A percentile compares a stretch with the other conserved stretches of the same genome.
Evolutionary conservation across 2,888 invertebrate genomes (phyloP).

Genomic region (Synanthedon myopaeformis): DNA sequence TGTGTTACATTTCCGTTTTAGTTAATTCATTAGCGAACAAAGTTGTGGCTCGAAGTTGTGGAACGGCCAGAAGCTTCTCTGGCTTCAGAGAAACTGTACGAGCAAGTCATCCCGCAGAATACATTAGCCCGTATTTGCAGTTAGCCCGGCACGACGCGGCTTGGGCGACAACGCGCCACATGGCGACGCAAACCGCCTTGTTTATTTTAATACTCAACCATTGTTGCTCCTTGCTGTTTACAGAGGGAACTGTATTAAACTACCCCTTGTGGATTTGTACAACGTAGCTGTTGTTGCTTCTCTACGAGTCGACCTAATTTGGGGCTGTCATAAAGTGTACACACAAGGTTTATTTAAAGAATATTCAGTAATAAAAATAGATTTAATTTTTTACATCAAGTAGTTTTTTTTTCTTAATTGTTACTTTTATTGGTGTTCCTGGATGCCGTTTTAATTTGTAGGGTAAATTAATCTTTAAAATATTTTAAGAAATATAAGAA

Average conservation of each 20-base stretch:
- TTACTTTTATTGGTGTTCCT: too few relatives aligned
- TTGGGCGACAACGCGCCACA: slow-evolving; percentile 52
- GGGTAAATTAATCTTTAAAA: too few relatives aligned
- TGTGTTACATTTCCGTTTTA: not conserved
- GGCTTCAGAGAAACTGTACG: not conserved
- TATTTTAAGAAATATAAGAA: too few relatives aligned
- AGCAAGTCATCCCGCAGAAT: slow-evolving; percentile 39
- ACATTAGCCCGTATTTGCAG: slow-evolving; percentile 54
- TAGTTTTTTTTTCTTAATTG: too few relatives aligned
- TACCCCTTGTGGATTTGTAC: slow-evolving; percentile 48
- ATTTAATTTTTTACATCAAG: too few relatives aligned
- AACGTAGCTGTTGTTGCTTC: slow-evolving; percentile 18
- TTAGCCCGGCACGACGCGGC: slow-evolving; percentile 45
- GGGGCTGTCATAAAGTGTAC: not conserved
- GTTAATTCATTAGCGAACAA: not conserved
- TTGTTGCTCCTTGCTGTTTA: slow-evolving; percentile 58
- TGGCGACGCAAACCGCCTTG: slow-evolving; percentile 48
- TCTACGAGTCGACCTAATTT: not conserved
- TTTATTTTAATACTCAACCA: slow-evolving; percentile 69
- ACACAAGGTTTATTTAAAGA: too few relatives aligned
- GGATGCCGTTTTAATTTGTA: too few relatives aligned
- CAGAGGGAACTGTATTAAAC: slow-evolving; percentile 48
- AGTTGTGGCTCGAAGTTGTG: slow-evolving; percentile 2
- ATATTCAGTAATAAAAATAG: too few relatives aligned
- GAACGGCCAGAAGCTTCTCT: slow-evolving; percentile 1